These are phyloP conservation scores for Dasysyrphus albostriatus DNA, from an alignment of 2,888 invertebrate genomes.

Conservation along the genomic window DNA sequence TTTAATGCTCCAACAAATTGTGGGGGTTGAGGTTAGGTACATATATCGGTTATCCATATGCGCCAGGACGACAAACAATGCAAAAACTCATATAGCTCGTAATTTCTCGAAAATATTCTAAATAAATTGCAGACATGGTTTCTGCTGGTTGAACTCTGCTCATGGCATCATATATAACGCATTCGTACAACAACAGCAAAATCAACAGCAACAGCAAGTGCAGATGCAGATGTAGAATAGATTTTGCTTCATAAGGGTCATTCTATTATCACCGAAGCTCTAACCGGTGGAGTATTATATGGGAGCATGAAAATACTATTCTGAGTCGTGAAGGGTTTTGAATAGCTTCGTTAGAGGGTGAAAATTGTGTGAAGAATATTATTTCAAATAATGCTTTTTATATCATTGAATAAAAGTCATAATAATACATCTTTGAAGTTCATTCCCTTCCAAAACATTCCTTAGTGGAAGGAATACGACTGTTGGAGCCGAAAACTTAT, in stretches of 20 bases:
- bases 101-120: slow-evolving; percentile 24
- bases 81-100: background rate
- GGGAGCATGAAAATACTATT: background rate
- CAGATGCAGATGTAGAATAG: background rate
- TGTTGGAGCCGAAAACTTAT: no score
- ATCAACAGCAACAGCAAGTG: no score
- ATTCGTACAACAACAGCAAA: background rate
- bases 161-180: background rate
- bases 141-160: slow-evolving; percentile 1
- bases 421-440: slow-evolving; percentile 6
- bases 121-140: slow-evolving; percentile 27
- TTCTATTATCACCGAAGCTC: slow-evolving; percentile 5
- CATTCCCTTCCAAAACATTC: background rate
- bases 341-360: slow-evolving; percentile 22
- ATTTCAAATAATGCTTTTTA: slow-evolving; percentile 2
- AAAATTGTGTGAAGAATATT: slow-evolving; percentile 4
- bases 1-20: background rate
- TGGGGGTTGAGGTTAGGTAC: background rate
- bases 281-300: background rate
- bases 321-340: background rate
- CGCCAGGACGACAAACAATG: slow-evolving; percentile 11
- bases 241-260: slow-evolving; percentile 7
- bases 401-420: slow-evolving; percentile 10
- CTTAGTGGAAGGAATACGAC: background rate
- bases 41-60: slow-evolving; percentile 6